phyloP scores from a whole-genome alignment of 2,888 invertebrate species.

The Cantharis rustica region DNA sequence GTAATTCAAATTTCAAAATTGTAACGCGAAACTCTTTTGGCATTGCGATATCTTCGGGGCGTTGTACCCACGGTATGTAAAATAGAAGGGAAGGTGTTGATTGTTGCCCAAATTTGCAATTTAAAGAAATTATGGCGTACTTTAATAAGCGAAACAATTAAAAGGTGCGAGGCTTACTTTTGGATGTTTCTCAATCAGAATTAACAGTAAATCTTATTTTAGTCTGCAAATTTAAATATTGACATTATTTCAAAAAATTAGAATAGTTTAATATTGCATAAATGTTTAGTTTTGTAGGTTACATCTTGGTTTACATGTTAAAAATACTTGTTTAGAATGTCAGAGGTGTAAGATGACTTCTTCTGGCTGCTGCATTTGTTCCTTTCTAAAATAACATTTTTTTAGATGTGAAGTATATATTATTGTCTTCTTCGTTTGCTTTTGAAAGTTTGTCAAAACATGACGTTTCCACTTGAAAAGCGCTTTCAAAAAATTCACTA shows the following conservation, averaged over 20 bases:
- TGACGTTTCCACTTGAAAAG: not conserved
- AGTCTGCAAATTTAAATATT: not conserved
- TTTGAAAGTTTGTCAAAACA: not conserved
- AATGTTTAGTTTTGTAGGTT: conserved; percentile 5
- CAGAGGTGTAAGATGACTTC: conserved; percentile 2
- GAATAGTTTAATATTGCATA: conserved; percentile 6
- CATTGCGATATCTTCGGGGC: not conserved
- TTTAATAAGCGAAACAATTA: not conserved
- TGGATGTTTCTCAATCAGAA: not conserved
- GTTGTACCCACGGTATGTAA: not conserved
- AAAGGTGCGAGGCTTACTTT: not conserved
- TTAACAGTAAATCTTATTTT: not conserved
- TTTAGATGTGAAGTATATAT: not conserved
- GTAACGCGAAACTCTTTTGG: not conserved
- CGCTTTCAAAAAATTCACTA: not conserved
- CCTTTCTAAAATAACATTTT: not conserved
- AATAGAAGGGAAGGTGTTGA: not conserved
- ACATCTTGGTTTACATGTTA: conserved; percentile 4
- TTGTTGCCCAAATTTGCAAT: not conserved
- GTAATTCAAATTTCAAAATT: not conserved
- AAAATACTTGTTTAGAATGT: conserved; percentile 6
- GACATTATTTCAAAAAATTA: not conserved
- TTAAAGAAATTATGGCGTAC: not conserved
- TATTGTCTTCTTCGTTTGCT: not conserved
- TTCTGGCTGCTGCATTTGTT: not conserved